Conservation (phyloP, 2,113 vertebrate genomes). For the Bos javanicus region DNA sequence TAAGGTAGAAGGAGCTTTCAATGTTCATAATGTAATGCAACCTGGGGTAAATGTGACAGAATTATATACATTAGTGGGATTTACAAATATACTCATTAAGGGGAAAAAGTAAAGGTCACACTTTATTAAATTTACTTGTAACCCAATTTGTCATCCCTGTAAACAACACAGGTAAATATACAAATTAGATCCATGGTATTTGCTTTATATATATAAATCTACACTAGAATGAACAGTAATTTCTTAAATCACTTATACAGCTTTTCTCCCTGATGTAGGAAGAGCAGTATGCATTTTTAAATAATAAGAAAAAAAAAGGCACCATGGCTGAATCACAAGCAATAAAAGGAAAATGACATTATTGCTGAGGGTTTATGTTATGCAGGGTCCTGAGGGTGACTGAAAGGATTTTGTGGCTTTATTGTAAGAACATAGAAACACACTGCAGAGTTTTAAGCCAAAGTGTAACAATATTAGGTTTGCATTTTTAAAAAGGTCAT, state of each 20-base stretch:
- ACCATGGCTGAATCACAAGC: not conserved
- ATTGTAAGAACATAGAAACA: not conserved
- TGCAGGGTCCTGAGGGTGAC: not conserved
- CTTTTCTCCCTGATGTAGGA: not conserved
- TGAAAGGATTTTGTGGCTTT: not conserved
- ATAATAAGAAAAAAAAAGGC: not conserved
- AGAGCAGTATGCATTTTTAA: not conserved
- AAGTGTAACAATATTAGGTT: not conserved
- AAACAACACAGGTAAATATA: conserved; percentile 43
- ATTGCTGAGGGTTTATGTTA: not conserved
- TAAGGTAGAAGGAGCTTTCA: not conserved
- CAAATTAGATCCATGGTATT: not conserved
- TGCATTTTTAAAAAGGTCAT: not conserved
- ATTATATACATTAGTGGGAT: not conserved
- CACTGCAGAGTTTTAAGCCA: not conserved
- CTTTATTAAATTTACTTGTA: conserved; percentile 33
- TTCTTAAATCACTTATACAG: not conserved
- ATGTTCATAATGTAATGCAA: conserved; percentile 23
- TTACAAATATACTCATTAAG: conserved; percentile 38
- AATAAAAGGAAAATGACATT: not conserved
- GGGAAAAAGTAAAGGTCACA: conserved; percentile 21
- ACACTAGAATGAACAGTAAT: not conserved
- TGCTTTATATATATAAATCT: not conserved
- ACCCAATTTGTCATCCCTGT: conserved; percentile 15
- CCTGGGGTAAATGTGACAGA: not conserved